Evolutionary conservation across 2,797 vertebrate genomes (phyloP).

Genomic region (Ceyx erithaca): DNA sequence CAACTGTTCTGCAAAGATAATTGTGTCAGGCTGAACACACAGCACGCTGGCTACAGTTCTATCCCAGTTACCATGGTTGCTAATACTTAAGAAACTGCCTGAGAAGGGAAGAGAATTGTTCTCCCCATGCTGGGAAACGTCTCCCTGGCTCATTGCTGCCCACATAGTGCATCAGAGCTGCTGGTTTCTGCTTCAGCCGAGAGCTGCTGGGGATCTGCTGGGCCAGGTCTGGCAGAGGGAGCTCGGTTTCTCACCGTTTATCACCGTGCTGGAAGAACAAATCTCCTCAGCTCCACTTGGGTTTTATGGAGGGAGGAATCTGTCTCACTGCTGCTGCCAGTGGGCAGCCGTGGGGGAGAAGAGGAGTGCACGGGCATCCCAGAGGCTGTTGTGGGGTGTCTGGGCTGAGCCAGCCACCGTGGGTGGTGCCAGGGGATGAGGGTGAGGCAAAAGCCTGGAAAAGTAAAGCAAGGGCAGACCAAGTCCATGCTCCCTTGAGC

Average conservation of each 20-base stretch:
- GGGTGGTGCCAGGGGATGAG: not conserved
- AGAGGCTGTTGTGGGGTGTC: not conserved
- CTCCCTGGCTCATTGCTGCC: constrained; percentile 61
- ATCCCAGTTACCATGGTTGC: constrained; percentile 76
- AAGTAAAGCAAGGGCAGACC: not conserved
- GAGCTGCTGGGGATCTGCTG: not conserved
- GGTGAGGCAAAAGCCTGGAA: not conserved
- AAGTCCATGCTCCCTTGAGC: not conserved
- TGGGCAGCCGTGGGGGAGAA: not conserved
- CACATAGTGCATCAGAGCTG: constrained; percentile 49
- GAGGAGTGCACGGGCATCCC: not conserved
- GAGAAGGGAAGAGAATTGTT: constrained; percentile 69
- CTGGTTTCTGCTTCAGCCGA: constrained; percentile 27
- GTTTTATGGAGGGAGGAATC: not conserved
- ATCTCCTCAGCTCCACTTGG: not conserved
- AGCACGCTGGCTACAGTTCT: constrained; percentile 24
- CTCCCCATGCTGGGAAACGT: constrained; percentile 56
- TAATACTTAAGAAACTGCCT: constrained; percentile 61
- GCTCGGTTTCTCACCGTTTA: not conserved
- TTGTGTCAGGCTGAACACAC: constrained; percentile 59
- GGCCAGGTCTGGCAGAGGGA: not conserved
- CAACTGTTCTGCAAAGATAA: constrained; percentile 33
- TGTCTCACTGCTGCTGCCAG: not conserved
- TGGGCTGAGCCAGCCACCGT: not conserved
- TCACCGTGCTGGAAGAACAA: not conserved